Evolutionary conservation across 2,888 invertebrate genomes (phyloP).

Genomic region (Acholoe squamosa): DNA sequence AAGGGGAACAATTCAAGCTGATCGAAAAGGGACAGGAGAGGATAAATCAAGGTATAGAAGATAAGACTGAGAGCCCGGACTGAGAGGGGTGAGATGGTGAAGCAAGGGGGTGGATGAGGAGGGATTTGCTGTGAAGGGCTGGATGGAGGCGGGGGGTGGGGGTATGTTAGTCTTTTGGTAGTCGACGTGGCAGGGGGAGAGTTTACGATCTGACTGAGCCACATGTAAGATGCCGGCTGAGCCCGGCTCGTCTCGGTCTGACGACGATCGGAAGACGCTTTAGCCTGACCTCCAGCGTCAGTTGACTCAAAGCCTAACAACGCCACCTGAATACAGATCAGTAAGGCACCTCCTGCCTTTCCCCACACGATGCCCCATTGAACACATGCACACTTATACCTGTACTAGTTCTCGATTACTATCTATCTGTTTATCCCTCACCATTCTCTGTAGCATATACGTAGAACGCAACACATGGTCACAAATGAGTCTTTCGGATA

Average conservation of each 20-base stretch:
- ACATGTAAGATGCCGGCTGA: not conserved
- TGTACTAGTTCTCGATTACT: not conserved
- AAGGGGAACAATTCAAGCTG: no score
- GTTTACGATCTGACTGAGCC: slow-evolving; percentile 3
- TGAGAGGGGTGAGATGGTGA: not conserved
- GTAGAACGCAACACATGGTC: not conserved
- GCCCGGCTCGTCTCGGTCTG: not conserved
- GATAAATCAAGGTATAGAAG: no score
- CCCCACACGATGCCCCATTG: not conserved
- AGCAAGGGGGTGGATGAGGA: not conserved
- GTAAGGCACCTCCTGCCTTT: not conserved
- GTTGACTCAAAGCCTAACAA: slow-evolving; percentile 28
- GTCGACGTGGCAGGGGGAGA: slow-evolving; percentile 25
- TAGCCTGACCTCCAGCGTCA: not conserved
- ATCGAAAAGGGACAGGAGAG: no score
- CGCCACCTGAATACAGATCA: not conserved
- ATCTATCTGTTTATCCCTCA: not conserved
- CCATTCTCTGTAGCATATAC: not conserved
- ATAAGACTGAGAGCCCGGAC: not conserved
- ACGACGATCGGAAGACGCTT: not conserved
- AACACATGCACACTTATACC: not conserved
- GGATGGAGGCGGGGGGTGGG: not conserved
- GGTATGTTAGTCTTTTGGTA: slow-evolving; percentile 15
- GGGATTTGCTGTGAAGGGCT: not conserved
- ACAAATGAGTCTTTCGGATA: not conserved